Evolutionary conservation across 2,888 invertebrate genomes (phyloP).

Genomic region (Rugalucina vietnamica): DNA sequence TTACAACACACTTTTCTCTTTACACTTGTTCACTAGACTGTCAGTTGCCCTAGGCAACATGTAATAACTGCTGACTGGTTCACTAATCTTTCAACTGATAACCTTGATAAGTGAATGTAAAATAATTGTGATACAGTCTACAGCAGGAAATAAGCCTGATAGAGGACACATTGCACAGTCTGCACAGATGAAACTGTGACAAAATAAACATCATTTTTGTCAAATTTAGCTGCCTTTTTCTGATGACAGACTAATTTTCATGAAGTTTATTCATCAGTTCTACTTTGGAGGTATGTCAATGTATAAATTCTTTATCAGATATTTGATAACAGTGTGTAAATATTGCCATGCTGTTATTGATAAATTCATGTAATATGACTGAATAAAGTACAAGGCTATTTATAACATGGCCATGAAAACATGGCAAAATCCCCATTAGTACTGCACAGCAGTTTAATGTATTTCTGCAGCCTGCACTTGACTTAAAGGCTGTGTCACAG

Average conservation of each 20-base stretch:
- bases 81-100: not conserved
- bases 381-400: not conserved
- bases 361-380: not conserved
- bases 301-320: not conserved
- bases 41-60: conserved; percentile 15
- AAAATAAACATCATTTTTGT: no score
- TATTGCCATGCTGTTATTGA: not conserved
- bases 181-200: no score
- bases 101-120: not conserved
- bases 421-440: no score
- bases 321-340: not conserved
- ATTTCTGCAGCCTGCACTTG: no score
- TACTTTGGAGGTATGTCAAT: not conserved
- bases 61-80: conserved; percentile 14
- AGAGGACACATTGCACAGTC: not conserved
- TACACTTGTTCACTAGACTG: not conserved
- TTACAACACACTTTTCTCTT: not conserved
- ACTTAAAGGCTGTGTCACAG: no score
- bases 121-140: not conserved
- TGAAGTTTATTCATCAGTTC: no score
- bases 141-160: not conserved
- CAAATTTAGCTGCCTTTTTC: no score
- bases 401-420: no score
- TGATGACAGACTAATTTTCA: no score
- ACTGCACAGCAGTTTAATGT: no score